These are phyloP conservation scores for Morelia viridis DNA, from an alignment of 2,797 vertebrate genomes.

Conservation along the genomic window DNA sequence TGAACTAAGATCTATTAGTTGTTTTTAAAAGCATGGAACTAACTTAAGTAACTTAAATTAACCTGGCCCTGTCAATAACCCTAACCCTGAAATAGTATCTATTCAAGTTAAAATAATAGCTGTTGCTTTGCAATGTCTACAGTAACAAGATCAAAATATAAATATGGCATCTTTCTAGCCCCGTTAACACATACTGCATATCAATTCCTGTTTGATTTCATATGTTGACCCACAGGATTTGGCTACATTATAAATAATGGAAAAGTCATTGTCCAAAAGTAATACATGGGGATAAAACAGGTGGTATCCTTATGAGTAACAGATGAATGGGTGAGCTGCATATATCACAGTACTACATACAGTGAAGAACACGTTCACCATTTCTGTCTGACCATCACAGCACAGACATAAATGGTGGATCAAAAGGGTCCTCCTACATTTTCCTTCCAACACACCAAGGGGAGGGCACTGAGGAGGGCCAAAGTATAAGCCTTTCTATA, in stretches of 20 bases:
- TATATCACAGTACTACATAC: not conserved
- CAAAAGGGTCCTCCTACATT: not conserved
- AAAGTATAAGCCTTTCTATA: not conserved
- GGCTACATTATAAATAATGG: not conserved
- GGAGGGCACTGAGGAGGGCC: not conserved
- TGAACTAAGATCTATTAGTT: not conserved
- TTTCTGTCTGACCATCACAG: not conserved
- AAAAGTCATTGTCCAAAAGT: not conserved
- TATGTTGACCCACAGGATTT: not conserved
- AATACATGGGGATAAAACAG: not conserved
- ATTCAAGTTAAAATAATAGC: not conserved
- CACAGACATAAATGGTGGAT: not conserved
- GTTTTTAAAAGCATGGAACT: not conserved
- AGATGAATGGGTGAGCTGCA: not conserved
- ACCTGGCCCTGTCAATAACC: not conserved
- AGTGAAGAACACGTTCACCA: not conserved
- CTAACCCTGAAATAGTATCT: not conserved
- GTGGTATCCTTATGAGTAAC: not conserved
- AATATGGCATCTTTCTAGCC: not conserved
- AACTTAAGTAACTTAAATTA: not conserved
- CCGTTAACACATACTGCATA: not conserved
- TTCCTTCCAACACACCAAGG: not conserved
- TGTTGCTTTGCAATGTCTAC: not conserved
- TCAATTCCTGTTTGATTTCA: not conserved
- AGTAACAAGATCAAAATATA: not conserved